These are phyloP conservation scores for Orientallactaga bullata DNA, from an alignment of 2,113 vertebrate genomes.

Conservation along the genomic window DNA sequence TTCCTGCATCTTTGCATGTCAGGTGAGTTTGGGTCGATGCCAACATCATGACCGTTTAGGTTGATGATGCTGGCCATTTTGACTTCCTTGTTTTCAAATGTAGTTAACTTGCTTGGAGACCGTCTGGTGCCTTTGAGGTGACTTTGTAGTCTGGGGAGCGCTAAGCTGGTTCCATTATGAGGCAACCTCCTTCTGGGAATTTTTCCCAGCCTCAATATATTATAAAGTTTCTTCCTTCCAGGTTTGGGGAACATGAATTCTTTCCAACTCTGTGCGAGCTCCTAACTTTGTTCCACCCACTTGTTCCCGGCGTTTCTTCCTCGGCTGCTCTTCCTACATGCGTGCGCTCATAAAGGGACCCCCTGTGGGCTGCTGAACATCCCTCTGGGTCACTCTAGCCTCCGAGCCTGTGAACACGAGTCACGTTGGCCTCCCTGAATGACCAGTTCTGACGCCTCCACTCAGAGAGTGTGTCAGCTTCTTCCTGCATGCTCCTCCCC, in stretches of 20 bases:
- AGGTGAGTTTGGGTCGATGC: neutral
- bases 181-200: neutral
- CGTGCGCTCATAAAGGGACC: neutral
- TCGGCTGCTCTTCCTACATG: neutral
- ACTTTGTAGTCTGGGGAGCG: neutral
- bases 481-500: neutral
- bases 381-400: neutral
- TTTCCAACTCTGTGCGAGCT: neutral
- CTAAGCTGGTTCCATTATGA: neutral
- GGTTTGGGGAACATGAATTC: neutral
- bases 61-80: neutral
- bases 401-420: neutral
- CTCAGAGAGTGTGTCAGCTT: neutral
- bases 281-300: neutral
- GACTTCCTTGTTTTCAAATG: neutral
- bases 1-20: neutral
- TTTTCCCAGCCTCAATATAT: neutral
- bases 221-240: neutral
- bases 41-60: neutral
- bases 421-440: neutral
- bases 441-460: neutral
- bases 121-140: neutral
- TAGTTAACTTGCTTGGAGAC: constrained; percentile 36
- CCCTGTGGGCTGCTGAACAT: neutral
- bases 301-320: neutral